These are phyloP conservation scores for Lysiphlebus fabarum DNA, from an alignment of 1,140 invertebrate species.

Conservation along the genomic window DNA sequence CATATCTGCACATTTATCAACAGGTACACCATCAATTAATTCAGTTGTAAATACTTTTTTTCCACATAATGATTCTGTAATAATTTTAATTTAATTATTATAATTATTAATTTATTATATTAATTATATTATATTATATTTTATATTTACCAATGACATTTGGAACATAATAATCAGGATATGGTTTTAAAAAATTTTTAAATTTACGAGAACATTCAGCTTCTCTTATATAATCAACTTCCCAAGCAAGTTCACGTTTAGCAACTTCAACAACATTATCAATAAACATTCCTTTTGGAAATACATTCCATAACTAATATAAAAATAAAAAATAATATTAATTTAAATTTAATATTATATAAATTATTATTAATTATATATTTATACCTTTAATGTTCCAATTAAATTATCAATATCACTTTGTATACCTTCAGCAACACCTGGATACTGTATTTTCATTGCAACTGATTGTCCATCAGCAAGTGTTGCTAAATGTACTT, in stretches of 20 bases:
- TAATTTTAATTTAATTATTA: conserved; percentile 7
- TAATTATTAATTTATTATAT: neutral
- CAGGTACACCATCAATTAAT: conserved; percentile 83
- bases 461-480: conserved; percentile 80
- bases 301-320: conserved; percentile 72
- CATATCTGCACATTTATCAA: conserved; percentile 79
- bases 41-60: conserved; percentile 87
- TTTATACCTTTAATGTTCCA: conserved; percentile 74
- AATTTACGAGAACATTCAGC: conserved; percentile 84
- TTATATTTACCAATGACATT: conserved; percentile 65
- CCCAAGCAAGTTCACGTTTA: conserved; percentile 90
- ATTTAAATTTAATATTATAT: neutral
- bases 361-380: conserved; percentile 16
- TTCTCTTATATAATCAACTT: conserved; percentile 95
- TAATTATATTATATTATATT: conserved; percentile 1
- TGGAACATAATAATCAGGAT: conserved; percentile 84
- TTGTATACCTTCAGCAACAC: conserved; percentile 94
- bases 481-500: conserved; percentile 78
- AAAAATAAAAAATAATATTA: conserved; percentile 3
- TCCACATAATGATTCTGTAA: conserved; percentile 67
- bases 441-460: conserved; percentile 98
- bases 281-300: conserved; percentile 94
- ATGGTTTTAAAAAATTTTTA: conserved; percentile 70
- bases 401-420: conserved; percentile 98
- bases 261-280: conserved; percentile 92